phyloP scores from a whole-genome alignment of 2,888 invertebrate species.

The Lasioglossum malachurum region DNA sequence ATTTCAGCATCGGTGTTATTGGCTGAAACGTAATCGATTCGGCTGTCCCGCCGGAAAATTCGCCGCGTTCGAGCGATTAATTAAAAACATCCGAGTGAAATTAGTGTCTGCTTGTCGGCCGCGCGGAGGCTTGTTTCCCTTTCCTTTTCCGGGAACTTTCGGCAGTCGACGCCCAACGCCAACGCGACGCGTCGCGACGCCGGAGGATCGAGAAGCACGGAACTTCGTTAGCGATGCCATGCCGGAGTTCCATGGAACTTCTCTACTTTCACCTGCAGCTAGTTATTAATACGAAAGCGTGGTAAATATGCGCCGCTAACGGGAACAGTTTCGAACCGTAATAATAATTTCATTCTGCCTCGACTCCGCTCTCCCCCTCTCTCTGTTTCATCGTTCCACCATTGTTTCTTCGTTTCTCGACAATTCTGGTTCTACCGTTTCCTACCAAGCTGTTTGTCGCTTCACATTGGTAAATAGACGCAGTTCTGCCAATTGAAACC shows the following conservation, averaged over 20 bases:
- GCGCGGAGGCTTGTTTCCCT: neutral
- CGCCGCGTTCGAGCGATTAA: neutral
- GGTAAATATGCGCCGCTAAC: conserved; percentile 51
- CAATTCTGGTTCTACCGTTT: neutral
- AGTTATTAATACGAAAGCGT: conserved; percentile 49
- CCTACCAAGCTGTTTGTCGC: neutral
- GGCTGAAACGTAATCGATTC: conserved; percentile 5
- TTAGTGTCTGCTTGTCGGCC: neutral
- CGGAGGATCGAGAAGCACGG: conserved; percentile 32
- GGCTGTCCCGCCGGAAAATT: conserved; percentile 8
- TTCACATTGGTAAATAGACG: neutral
- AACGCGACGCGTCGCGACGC: conserved; percentile 1
- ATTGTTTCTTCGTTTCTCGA: neutral
- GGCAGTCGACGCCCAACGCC: neutral
- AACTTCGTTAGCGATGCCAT: conserved; percentile 51
- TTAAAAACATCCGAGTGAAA: conserved; percentile 13
- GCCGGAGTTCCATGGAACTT: conserved; percentile 40
- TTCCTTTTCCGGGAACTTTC: conserved; percentile 19
- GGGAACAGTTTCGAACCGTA: conserved; percentile 27
- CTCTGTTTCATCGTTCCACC: neutral
- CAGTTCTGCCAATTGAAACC: neutral
- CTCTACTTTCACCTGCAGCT: conserved; percentile 53
- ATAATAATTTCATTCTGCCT: conserved; percentile 44
- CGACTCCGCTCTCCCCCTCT: neutral
- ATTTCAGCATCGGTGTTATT: neutral